Evolutionary conservation across 2,797 vertebrate species (phyloP).

Genomic region (Bufotes viridis): DNA sequence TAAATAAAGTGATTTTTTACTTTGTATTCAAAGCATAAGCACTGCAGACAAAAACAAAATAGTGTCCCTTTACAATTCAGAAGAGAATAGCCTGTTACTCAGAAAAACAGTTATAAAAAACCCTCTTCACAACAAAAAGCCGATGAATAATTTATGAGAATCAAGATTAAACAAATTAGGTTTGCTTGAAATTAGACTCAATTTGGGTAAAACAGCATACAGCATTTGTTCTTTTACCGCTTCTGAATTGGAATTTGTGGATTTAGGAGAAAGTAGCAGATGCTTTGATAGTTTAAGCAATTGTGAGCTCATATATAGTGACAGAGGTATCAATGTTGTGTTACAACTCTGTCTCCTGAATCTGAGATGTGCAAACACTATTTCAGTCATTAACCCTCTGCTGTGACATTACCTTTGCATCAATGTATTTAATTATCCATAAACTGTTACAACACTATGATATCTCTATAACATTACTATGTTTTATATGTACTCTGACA

Average conservation of each 20-base stretch:
- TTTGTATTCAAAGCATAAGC: constrained; percentile 31
- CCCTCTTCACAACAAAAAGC: constrained; percentile 14
- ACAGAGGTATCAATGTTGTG: not conserved
- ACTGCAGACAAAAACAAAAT: constrained; percentile 1
- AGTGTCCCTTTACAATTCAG: constrained; percentile 1
- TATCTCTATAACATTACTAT: too few species aligned
- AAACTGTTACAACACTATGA: too few species aligned
- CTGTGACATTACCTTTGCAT: too few species aligned
- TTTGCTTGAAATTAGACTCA: constrained; percentile 26
- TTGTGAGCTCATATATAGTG: constrained; percentile 15
- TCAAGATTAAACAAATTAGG: not conserved
- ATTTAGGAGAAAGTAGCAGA: constrained; percentile 39
- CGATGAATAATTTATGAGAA: constrained; percentile 56
- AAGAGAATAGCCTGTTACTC: constrained; percentile 6
- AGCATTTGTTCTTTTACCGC: constrained; percentile 49
- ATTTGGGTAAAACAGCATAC: constrained; percentile 50
- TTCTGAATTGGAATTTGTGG: constrained; percentile 46
- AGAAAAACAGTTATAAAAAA: constrained; percentile 12
- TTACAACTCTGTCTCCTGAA: not conserved
- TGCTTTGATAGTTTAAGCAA: not conserved
- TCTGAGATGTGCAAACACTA: not conserved
- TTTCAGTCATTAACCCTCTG: too few species aligned
- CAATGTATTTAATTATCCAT: too few species aligned
- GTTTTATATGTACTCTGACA: too few species aligned
- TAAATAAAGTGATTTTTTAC: not conserved